Evolutionary conservation across 1,140 invertebrate species (phyloP), one percentile per base, ranked within the genome.

Genomic region (Zaprionus taronus): DNA sequence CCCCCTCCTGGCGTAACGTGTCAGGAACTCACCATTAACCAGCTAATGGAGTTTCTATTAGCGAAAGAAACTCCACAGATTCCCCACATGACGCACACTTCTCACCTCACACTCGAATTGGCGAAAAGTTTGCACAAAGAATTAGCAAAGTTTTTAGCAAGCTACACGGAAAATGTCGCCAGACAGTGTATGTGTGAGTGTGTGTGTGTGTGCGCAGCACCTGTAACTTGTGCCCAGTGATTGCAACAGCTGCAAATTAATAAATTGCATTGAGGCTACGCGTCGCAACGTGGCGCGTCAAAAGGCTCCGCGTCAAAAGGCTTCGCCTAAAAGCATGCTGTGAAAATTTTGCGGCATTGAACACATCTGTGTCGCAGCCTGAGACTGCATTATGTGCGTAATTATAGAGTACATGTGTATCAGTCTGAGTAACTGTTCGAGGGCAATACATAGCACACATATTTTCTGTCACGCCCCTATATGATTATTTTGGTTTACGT

Each of bases 31-130:
- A 11, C 53, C 81, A 72, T 74, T 80, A 83, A 55, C 38, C 55
- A 44, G 67, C 64, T 87, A 87, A 87, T 87, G 80, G 69, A 72
- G 72, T 84, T 89, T 75, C 84, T 79, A 89, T 83, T 77, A 72
- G 71, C 63, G 51, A 31, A 67, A 63, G 24, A 5, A 61, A 60
- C 22, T 73, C 56, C 56, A 53, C 79, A 5, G 53, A 60, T n/a
- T 73, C 56, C 49, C 62, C 79, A 78, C 75, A 44, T n/a, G 14
- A n/a, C 41, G n/a, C 41, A 47, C 7, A 47, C n/a, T n/a, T 44
- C 41, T 44, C 6, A 4, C 31, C 14, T 1, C 36, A 47, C 6
- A 9, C 41, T 9, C 15, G n/a, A 44, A 44, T n/a, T 17, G 44
- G 9, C 20, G 47, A 41, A 89, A 86, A 87, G 79, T 84, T 84